These are phyloP conservation scores for Platycnemis pennipes DNA, from an alignment of 2,888 invertebrate genomes.

Conservation along the genomic window DNA sequence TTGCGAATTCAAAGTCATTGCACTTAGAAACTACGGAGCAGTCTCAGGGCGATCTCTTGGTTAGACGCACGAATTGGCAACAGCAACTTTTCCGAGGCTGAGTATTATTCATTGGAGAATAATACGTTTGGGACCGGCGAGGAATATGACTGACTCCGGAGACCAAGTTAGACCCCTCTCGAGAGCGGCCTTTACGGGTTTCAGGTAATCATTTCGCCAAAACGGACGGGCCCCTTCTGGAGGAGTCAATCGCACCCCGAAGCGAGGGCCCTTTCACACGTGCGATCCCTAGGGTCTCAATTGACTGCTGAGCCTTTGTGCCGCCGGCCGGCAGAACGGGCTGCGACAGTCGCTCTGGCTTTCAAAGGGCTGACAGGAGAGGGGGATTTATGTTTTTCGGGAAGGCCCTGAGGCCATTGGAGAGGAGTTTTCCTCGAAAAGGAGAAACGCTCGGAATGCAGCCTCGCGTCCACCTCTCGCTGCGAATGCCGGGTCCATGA, in stretches of 20 bases:
- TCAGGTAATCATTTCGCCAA: not conserved
- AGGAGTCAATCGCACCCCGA: slow-evolving; percentile 30
- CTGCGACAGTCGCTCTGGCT: slow-evolving; percentile 26
- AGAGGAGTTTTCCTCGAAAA: not conserved
- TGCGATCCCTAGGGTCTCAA: slow-evolving; percentile 19
- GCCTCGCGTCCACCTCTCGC: too few species aligned
- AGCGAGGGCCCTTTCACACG: not conserved
- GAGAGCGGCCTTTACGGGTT: not conserved
- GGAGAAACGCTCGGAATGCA: slow-evolving; percentile 14
- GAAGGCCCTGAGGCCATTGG: slow-evolving; percentile 41
- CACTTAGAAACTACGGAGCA: too few species aligned
- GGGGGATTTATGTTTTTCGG: slow-evolving; percentile 53
- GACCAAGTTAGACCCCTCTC: not conserved
- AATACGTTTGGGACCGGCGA: too few species aligned
- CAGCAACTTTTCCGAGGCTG: too few species aligned
- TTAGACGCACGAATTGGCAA: too few species aligned
- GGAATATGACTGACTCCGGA: too few species aligned
- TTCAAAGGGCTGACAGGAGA: not conserved
- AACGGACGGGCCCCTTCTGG: not conserved
- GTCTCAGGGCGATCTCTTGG: too few species aligned
- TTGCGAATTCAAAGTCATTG: too few species aligned
- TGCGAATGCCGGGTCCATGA: too few species aligned
- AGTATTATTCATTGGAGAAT: too few species aligned
- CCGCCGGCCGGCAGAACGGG: not conserved
- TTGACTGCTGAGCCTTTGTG: slow-evolving; percentile 41